Evolutionary conservation across 2,113 vertebrate species (phyloP), one percentile per base, ranked within the genome.

Genomic region (Eulacestoma nigropectus): DNA sequence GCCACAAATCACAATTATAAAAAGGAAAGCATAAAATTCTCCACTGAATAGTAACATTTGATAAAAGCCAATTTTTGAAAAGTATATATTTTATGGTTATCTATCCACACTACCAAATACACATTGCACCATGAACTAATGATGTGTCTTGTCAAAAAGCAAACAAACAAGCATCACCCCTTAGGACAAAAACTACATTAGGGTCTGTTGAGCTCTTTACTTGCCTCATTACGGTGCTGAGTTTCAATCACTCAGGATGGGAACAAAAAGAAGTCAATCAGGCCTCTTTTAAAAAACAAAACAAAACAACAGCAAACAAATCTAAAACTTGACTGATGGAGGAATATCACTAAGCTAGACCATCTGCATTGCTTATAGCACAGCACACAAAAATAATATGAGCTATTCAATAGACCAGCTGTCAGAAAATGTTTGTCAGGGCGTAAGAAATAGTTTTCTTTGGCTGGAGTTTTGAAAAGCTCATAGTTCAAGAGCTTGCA

Each of bases 1-100:
- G 86, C 52, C 72, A 94, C 75, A 96, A 97, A 95, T 94, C 89
- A 95, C 89, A 96, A 91, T 96, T 96, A 97, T 50, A 95, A 93
- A 97, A 96, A 95, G 94, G 90, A 94, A 89, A 92, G 60, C 78
- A 81, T 70, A 91, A 96, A 95, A 95, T 90, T 87, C 93, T 94
- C 94, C 86, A 72, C 89, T 96, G 93, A 96, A 93, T 83, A 90
- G 89, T 76, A 95, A 84, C 93, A 84, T 95, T 96, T 92, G 93
- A 95, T 92, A 97, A 96, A 95, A 95, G 85, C 49, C 74, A 70
- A 50, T 89, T 95, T 93, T 91, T 91, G 86, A 94, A 80, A 90
- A 77, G 77, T 68, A 80, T 90, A 68, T 97, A 87, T 95, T 93
- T 97, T 92, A 92, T 63, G 60, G 86, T 92, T 95, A 52, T 91